These are phyloP conservation scores for Dorcus parallelipipedus DNA, from an alignment of 2,888 invertebrate genomes.

Conservation along the genomic window DNA sequence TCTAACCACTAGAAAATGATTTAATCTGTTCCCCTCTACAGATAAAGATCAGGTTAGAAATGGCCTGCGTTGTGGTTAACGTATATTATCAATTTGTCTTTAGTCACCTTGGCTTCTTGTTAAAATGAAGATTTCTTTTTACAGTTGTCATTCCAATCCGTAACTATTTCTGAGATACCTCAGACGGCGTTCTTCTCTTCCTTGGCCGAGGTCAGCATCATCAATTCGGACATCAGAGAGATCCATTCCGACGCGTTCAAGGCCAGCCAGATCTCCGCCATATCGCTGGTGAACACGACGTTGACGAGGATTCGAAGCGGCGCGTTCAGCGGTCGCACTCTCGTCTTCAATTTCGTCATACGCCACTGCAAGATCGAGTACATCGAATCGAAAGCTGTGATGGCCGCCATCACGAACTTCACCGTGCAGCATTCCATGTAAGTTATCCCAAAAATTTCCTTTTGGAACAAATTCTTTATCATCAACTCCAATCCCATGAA, in stretches of 20 bases:
- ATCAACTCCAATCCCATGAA: too few relatives aligned
- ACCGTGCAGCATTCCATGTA: conserved; percentile 65
- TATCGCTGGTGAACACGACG: conserved; percentile 61
- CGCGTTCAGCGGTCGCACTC: conserved; percentile 61
- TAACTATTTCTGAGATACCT: conserved; percentile 58
- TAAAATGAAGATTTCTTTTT: conserved; percentile 2
- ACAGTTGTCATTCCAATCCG: conserved; percentile 63
- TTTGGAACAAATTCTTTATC: too few relatives aligned
- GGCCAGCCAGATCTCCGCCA: conserved; percentile 61
- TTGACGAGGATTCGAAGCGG: conserved; percentile 59
- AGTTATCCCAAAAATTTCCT: conserved; percentile 23
- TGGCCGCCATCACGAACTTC: conserved; percentile 62
- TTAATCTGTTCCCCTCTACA: too few relatives aligned
- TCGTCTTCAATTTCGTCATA: conserved; percentile 61
- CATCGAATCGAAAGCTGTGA: conserved; percentile 58
- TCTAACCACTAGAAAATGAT: too few relatives aligned
- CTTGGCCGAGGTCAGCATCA: conserved; percentile 58
- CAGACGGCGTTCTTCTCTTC: conserved; percentile 62
- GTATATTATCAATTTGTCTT: background rate
- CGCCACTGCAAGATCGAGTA: conserved; percentile 57
- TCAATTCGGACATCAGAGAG: conserved; percentile 54
- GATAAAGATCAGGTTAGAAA: background rate
- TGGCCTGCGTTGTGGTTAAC: too few relatives aligned
- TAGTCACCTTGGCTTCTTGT: background rate
- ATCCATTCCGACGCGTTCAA: conserved; percentile 64